Percentiles rank a stretch among this genome's conserved stretches.
Evolutionary conservation across 1,140 invertebrate genomes (phyloP).

Genomic region (Aethina tumida): DNA sequence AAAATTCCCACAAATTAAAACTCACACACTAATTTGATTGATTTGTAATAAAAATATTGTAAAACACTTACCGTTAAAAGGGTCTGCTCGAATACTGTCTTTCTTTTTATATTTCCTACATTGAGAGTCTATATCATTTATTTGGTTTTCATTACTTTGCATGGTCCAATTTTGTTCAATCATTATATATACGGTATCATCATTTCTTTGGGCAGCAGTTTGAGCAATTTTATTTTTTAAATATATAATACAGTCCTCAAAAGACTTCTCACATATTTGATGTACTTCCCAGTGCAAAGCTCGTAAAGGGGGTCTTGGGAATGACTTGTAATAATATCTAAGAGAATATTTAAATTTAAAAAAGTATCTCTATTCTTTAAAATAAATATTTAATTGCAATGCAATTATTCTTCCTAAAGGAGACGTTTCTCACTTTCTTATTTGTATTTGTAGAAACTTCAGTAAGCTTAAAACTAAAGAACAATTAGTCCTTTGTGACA

Average conservation of each 20-base stretch:
- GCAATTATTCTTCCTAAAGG: too few species aligned
- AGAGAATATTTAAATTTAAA: too few species aligned
- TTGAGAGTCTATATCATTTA: conserved; percentile 37
- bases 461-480: too few species aligned
- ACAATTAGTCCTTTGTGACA: too few species aligned
- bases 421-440: too few species aligned
- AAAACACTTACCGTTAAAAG: conserved; percentile 40
- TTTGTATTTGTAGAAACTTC: too few species aligned
- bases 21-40: too few species aligned
- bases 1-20: too few species aligned
- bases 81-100: conserved; percentile 38
- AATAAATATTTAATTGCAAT: too few species aligned
- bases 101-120: conserved; percentile 37
- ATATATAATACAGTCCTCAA: conserved; percentile 46
- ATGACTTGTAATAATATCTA: conserved; percentile 35
- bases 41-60: not conserved
- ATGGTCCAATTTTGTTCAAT: conserved; percentile 38
- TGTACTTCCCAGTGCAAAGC: conserved; percentile 50
- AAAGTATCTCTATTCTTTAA: too few species aligned
- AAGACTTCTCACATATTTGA: conserved; percentile 42
- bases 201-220: conserved; percentile 35
- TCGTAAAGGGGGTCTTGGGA: conserved; percentile 45
- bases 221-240: conserved; percentile 36
- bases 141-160: conserved; percentile 30
- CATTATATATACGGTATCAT: conserved; percentile 42